phyloP scores from a whole-genome alignment of 2,113 vertebrate genomes.

The Calyptommatus sinebrachiatus region DNA sequence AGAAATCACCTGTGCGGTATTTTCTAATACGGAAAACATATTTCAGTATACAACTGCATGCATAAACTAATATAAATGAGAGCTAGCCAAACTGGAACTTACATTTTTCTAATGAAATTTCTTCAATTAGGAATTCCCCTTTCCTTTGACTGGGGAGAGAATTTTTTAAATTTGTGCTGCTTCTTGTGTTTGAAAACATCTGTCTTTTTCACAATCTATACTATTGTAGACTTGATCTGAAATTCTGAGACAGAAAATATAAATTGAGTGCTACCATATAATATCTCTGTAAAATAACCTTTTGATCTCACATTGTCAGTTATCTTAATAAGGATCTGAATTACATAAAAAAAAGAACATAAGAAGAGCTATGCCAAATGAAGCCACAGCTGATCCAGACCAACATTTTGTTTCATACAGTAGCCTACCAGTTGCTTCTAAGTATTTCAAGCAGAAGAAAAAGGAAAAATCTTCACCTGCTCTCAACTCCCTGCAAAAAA shows the following conservation, averaged over 20 bases:
- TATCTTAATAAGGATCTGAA: not conserved
- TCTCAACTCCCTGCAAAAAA: too few relatives aligned
- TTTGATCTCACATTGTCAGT: not conserved
- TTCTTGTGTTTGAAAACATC: conserved; percentile 10
- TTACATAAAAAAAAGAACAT: too few relatives aligned
- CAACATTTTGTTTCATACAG: too few relatives aligned
- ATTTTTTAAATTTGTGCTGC: not conserved
- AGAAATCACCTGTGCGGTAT: not conserved
- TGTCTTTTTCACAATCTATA: conserved; percentile 1
- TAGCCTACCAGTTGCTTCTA: too few relatives aligned
- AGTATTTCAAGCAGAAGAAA: too few relatives aligned
- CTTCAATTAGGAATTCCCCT: conserved; percentile 23
- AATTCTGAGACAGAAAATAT: conserved; percentile 8
- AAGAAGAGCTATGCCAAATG: too few relatives aligned
- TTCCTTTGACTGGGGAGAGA: not conserved
- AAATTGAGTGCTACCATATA: not conserved
- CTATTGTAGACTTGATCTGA: not conserved
- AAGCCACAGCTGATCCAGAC: too few relatives aligned
- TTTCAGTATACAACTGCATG: not conserved
- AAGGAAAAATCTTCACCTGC: too few relatives aligned
- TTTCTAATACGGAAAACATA: not conserved
- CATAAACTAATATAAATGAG: not conserved
- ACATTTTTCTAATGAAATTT: conserved; percentile 7
- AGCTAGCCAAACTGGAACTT: not conserved
- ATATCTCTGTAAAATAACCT: not conserved